Percentiles rank a stretch among this genome's conserved stretches.
Evolutionary conservation across 1,140 invertebrate species (phyloP).

Genomic region (Pachypeltis micranthus): DNA sequence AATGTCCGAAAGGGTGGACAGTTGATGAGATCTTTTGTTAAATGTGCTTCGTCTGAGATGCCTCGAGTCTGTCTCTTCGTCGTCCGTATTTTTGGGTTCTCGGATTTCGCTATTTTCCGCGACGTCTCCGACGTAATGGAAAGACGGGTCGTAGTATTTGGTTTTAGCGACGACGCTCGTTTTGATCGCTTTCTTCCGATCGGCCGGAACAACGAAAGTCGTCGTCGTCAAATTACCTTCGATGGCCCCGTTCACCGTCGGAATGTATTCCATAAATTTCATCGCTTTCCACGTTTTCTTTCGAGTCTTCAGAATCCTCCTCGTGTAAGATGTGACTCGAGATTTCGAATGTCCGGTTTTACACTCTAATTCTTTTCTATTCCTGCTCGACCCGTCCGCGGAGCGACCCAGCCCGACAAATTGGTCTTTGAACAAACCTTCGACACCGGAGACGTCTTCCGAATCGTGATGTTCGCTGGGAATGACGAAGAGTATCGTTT

Average conservation of each 20-base stretch:
- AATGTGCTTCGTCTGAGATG: too few relatives aligned
- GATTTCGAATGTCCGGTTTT: background rate
- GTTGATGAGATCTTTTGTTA: too few relatives aligned
- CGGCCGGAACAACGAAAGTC: background rate
- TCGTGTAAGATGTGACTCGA: background rate
- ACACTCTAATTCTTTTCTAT: background rate
- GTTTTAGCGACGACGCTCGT: background rate
- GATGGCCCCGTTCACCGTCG: background rate
- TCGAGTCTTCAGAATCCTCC: background rate
- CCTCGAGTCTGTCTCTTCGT: background rate
- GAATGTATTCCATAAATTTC: background rate
- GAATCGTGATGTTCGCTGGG: background rate
- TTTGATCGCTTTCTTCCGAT: background rate
- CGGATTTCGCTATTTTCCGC: background rate
- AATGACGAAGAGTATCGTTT: slow-evolving; percentile 5
- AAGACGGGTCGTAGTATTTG: background rate
- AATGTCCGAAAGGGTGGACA: too few relatives aligned
- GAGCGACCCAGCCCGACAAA: background rate
- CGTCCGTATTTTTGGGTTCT: background rate
- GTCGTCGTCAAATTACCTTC: background rate
- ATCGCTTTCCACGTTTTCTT: background rate
- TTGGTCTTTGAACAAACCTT: background rate
- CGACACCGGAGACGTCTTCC: background rate
- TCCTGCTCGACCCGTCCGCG: background rate
- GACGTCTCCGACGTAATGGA: background rate